Evolutionary conservation across 2,113 vertebrate genomes (phyloP).

Genomic region (Benitochromis conjunctus): DNA sequence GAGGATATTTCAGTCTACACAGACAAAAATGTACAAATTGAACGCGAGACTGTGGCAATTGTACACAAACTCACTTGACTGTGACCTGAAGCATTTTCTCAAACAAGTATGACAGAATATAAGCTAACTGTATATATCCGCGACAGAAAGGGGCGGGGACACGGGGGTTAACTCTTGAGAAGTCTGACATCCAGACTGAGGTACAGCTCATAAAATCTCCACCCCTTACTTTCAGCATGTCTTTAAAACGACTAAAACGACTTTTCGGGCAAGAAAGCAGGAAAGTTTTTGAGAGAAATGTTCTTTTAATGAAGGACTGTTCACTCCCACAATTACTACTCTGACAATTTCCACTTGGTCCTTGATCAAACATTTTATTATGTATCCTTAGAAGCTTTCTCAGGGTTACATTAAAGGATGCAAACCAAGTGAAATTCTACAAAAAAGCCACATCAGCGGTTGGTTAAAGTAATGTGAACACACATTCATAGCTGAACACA

Average conservation of each 20-base stretch:
- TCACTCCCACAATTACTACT: conserved; percentile 44
- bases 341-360: conserved; percentile 37
- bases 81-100: not conserved
- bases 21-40: not conserved
- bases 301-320: conserved; percentile 45
- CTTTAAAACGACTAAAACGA: conserved; percentile 8
- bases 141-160: not conserved
- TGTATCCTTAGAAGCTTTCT: conserved; percentile 33
- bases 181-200: not conserved
- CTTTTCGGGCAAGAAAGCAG: not conserved
- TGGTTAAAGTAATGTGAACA: conserved; percentile 6
- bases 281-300: conserved; percentile 17
- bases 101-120: not conserved
- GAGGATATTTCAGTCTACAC: not conserved
- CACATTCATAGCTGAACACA: conserved; percentile 30
- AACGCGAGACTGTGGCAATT: not conserved
- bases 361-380: conserved; percentile 31
- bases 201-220: not conserved
- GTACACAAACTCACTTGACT: not conserved
- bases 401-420: conserved; percentile 31
- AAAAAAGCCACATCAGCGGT: conserved; percentile 45
- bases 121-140: not conserved
- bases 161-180: not conserved
- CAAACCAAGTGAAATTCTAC: conserved; percentile 8
- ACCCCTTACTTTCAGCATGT: not conserved